Percentiles rank a stretch among this genome's conserved stretches.
Conservation (phyloP, 2,113 vertebrate species). For the Cryptoleucopteryx plumbea region DNA sequence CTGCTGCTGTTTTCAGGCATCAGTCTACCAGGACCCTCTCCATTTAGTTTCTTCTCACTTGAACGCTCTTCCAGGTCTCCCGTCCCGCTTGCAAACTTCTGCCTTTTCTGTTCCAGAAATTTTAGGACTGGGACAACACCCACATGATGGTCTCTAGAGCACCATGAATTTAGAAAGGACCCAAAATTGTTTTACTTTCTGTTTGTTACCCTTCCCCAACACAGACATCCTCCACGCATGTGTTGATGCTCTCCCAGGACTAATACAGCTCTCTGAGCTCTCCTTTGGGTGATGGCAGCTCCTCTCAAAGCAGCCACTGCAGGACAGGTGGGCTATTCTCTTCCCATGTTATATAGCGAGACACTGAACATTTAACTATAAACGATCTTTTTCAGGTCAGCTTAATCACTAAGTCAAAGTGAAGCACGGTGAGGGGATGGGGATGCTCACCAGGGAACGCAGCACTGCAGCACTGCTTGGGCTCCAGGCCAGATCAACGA, state of each 20-base stretch:
- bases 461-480: background rate
- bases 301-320: background rate
- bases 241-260: background rate
- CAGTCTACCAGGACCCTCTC: background rate
- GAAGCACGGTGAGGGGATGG: background rate
- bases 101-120: background rate
- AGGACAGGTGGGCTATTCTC: background rate
- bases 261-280: background rate
- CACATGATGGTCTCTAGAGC: background rate
- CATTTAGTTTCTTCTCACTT: background rate
- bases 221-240: rapidly evolving
- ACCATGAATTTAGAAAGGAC: background rate
- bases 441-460: background rate
- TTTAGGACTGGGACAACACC: background rate
- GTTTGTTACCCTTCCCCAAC: background rate
- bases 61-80: background rate
- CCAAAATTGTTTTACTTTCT: background rate
- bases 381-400: background rate
- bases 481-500: background rate
- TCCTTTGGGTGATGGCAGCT: background rate
- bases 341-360: rapidly evolving
- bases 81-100: background rate
- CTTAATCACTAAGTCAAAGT: background rate
- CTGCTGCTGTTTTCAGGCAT: background rate
- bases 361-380: background rate